Evolutionary conservation across 35 echinoderm and acorn worm species (phyloP).

Genomic region (Heliocidaris erythrogramma): DNA sequence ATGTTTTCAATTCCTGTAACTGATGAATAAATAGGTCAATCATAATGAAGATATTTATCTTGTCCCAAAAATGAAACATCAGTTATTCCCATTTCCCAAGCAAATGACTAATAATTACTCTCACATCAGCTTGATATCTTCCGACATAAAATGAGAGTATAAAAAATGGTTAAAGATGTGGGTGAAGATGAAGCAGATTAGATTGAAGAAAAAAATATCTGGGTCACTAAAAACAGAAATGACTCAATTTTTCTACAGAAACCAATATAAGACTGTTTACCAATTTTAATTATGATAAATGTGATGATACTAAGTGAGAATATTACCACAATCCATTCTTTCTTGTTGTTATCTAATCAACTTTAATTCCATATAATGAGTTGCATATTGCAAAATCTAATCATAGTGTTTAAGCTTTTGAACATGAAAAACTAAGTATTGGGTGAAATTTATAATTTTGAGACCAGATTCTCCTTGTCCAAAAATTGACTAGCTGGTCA

Average conservation of each 20-base stretch:
- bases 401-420: neutral
- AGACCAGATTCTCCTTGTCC: neutral
- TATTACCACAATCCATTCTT: neutral
- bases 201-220: neutral
- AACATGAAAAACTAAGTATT: neutral
- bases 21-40: neutral
- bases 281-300: too few relatives aligned
- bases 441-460: neutral
- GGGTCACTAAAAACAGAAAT: neutral
- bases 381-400: neutral
- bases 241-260: too few relatives aligned
- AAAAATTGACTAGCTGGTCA: neutral
- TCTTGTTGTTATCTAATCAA: neutral
- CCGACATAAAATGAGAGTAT: neutral
- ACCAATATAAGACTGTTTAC: too few relatives aligned
- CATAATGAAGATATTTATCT: neutral
- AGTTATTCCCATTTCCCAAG: neutral
- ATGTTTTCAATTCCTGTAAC: neutral
- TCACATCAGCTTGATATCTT: neutral
- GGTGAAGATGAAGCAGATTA: neutral
- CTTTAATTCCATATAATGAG: neutral
- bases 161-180: neutral
- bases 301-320: neutral
- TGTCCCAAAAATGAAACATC: neutral
- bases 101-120: neutral